A percentile compares a stretch with the other conserved stretches of the same genome.
These are phyloP conservation scores for Congeria kusceri DNA, from an alignment of 2,888 invertebrate species.

Conservation along the genomic window DNA sequence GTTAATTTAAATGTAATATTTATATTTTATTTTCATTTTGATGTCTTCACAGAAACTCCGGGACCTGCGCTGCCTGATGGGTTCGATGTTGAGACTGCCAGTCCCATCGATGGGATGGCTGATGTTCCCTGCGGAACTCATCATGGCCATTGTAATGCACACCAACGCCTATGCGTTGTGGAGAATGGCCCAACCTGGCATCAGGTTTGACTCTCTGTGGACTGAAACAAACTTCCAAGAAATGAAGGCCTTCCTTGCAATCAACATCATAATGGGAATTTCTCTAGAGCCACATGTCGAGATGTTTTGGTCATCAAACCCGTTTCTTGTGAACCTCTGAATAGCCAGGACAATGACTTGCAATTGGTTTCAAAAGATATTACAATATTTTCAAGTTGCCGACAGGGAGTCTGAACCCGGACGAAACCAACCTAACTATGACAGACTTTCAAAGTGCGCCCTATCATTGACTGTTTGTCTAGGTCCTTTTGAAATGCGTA, in stretches of 20 bases:
- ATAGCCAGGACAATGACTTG: slow-evolving; percentile 26
- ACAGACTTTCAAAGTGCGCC: slow-evolving; percentile 16
- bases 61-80: slow-evolving; percentile 28
- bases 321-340: slow-evolving; percentile 11
- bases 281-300: slow-evolving; percentile 14
- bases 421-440: not conserved
- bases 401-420: slow-evolving; percentile 19
- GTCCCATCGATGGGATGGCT: slow-evolving; percentile 38
- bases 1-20: no score
- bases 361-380: slow-evolving; percentile 38
- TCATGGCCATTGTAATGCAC: slow-evolving; percentile 15
- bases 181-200: slow-evolving; percentile 6
- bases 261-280: slow-evolving; percentile 46
- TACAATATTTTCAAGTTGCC: slow-evolving; percentile 38
- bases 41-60: slow-evolving; percentile 22
- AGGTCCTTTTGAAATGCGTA: not conserved
- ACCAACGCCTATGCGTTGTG: slow-evolving; percentile 30
- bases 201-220: not conserved
- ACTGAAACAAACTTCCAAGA: not conserved
- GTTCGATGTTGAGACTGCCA: slow-evolving; percentile 13
- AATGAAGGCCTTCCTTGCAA: slow-evolving; percentile 32
- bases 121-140: slow-evolving; percentile 11
- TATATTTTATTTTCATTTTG: slow-evolving; percentile 1
- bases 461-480: not conserved
- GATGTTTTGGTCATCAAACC: slow-evolving; percentile 41